These are phyloP conservation scores for Nymphalis polychloros DNA, from an alignment of 2,888 invertebrate genomes.

Conservation along the genomic window DNA sequence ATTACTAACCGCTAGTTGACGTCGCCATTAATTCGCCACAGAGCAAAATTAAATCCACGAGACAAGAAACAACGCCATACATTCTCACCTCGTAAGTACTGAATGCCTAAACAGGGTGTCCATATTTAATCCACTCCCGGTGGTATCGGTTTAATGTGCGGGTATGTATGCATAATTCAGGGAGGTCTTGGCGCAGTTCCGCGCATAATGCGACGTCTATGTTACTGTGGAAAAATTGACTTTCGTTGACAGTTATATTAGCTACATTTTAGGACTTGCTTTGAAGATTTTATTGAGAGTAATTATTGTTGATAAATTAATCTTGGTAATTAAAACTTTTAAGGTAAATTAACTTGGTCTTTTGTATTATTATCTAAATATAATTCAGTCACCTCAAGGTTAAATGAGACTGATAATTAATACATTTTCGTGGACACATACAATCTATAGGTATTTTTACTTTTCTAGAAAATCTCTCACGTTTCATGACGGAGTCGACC, in stretches of 20 bases:
- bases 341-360: no score
- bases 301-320: no score
- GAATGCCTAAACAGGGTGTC: conserved; percentile 44
- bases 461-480: conserved; percentile 33
- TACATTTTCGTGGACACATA: not conserved
- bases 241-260: conserved; percentile 8
- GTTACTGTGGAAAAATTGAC: conserved; percentile 10
- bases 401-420: no score
- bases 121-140: conserved; percentile 42
- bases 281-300: not conserved
- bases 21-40: conserved; percentile 39
- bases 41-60: conserved; percentile 40
- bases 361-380: no score
- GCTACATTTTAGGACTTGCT: not conserved
- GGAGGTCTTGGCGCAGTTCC: conserved; percentile 36
- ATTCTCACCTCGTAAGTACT: conserved; percentile 39
- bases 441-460: conserved; percentile 22
- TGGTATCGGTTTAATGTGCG: conserved; percentile 39
- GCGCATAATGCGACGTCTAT: conserved; percentile 33
- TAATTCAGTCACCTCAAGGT: no score
- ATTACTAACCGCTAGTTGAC: conserved; percentile 36
- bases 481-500: conserved; percentile 27
- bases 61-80: conserved; percentile 32
- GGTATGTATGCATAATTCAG: conserved; percentile 44
- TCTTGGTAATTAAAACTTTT: no score